Percentiles rank a stretch among this genome's conserved stretches.
Evolutionary conservation across 2,113 vertebrate genomes (phyloP).

Genomic region (Apodemus speciosus): DNA sequence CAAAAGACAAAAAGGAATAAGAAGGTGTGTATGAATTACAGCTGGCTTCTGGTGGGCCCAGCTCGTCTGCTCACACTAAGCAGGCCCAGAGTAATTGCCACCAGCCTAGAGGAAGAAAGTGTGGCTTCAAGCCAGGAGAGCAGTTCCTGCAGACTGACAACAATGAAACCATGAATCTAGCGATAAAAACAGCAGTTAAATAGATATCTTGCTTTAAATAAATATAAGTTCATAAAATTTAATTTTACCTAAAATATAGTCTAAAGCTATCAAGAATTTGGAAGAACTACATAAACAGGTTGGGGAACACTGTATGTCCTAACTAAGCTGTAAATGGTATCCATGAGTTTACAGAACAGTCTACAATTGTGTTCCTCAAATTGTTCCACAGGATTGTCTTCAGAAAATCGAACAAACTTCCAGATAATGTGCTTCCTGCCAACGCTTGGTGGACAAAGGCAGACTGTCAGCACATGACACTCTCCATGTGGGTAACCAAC

Average conservation of each 20-base stretch:
- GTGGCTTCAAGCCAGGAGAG: accelerated
- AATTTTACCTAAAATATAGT: not conserved
- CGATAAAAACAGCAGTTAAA: not conserved
- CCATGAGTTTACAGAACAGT: not conserved
- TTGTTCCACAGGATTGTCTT: not conserved
- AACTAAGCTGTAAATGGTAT: not conserved
- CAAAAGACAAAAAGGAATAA: not conserved
- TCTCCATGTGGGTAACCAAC: accelerated
- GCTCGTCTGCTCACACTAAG: not conserved
- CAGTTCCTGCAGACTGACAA: accelerated
- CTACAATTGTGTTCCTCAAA: not conserved
- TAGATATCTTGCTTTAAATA: not conserved
- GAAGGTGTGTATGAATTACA: too few relatives aligned
- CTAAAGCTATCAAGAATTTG: not conserved
- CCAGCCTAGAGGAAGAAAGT: accelerated
- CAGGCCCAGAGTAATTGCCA: too few relatives aligned
- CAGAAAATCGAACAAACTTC: not conserved
- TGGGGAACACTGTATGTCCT: not conserved
- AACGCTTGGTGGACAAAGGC: not conserved
- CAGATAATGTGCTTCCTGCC: not conserved
- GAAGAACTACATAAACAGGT: not conserved
- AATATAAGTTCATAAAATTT: not conserved
- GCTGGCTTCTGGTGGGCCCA: not conserved
- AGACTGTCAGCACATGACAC: accelerated
- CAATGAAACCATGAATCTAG: accelerated